These are phyloP conservation scores for Stenichneumon culpator DNA, from an alignment of 2,888 invertebrate species.

Conservation along the genomic window DNA sequence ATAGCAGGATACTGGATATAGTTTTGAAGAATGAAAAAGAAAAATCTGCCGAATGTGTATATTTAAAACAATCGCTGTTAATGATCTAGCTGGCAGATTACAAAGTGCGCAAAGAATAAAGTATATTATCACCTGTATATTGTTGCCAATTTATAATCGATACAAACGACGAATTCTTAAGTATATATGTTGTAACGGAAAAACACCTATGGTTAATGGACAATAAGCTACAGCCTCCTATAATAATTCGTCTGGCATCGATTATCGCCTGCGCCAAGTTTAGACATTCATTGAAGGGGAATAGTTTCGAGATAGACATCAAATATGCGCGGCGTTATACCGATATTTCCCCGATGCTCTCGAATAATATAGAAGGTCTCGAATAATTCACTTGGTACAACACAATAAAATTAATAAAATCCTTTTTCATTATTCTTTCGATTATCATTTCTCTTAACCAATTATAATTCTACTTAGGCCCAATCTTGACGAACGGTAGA, in stretches of 20 bases:
- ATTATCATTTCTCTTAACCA: conserved; percentile 29
- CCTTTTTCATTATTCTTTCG: background rate
- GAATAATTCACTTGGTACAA: conserved; percentile 32
- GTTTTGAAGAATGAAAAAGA: conserved; percentile 29
- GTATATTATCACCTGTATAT: conserved; percentile 58
- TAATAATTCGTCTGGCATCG: conserved; percentile 42
- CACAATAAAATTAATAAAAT: conserved; percentile 38
- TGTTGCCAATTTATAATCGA: conserved; percentile 50
- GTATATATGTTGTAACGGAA: conserved; percentile 45
- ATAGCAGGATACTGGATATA: conserved; percentile 13
- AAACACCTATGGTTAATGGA: conserved; percentile 61
- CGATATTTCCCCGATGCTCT: conserved; percentile 32
- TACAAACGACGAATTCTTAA: conserved; percentile 60
- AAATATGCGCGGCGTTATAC: conserved; percentile 39
- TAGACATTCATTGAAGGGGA: conserved; percentile 30
- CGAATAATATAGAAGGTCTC: conserved; percentile 21
- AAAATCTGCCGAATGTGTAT: conserved; percentile 24
- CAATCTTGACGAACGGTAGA: conserved; percentile 54
- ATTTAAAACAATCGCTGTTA: conserved; percentile 13
- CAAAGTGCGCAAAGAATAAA: conserved; percentile 35
- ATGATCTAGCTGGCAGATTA: conserved; percentile 28
- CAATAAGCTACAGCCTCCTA: conserved; percentile 62
- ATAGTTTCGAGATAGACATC: conserved; percentile 44
- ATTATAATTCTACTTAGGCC: conserved; percentile 61
- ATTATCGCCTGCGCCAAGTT: conserved; percentile 43